These are phyloP conservation scores for Sinotaia quadrata DNA, from an alignment of 2,888 invertebrate genomes.

Conservation along the genomic window DNA sequence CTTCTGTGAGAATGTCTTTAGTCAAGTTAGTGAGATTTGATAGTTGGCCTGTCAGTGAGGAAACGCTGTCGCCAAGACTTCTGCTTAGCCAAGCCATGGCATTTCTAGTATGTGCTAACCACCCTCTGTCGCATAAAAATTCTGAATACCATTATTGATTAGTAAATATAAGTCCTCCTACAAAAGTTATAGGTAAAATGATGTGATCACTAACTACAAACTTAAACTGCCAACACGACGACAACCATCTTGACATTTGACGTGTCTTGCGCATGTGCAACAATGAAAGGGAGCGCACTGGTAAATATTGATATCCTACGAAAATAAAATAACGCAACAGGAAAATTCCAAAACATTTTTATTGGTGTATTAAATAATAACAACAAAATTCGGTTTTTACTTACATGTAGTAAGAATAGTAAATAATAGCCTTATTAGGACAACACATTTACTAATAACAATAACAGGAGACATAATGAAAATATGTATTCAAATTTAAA, in stretches of 20 bases:
- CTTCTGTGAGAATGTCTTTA: conserved; percentile 88
- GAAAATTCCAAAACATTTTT: neutral
- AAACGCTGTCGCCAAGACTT: conserved; percentile 66
- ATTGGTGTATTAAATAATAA: no score
- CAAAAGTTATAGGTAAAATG: neutral
- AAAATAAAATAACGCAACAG: neutral
- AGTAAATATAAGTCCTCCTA: neutral
- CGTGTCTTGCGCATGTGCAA: conserved; percentile 39
- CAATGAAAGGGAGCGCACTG: conserved; percentile 26
- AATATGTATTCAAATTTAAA: no score
- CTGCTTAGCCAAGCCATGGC: conserved; percentile 75
- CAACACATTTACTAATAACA: no score
- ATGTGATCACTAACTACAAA: neutral
- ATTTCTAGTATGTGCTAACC: conserved; percentile 9
- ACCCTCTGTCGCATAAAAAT: neutral
- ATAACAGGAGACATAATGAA: no score
- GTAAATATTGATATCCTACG: neutral
- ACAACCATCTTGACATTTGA: conserved; percentile 48
- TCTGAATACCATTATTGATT: neutral
- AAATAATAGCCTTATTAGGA: no score
- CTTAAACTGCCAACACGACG: conserved; percentile 53
- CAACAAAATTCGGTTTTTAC: no score
- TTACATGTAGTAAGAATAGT: no score
- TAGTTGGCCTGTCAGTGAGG: conserved; percentile 87
- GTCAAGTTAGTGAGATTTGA: conserved; percentile 87